These are phyloP conservation scores for Ancistrus triradiatus DNA, from an alignment of 2,113 vertebrate genomes.

Conservation along the genomic window DNA sequence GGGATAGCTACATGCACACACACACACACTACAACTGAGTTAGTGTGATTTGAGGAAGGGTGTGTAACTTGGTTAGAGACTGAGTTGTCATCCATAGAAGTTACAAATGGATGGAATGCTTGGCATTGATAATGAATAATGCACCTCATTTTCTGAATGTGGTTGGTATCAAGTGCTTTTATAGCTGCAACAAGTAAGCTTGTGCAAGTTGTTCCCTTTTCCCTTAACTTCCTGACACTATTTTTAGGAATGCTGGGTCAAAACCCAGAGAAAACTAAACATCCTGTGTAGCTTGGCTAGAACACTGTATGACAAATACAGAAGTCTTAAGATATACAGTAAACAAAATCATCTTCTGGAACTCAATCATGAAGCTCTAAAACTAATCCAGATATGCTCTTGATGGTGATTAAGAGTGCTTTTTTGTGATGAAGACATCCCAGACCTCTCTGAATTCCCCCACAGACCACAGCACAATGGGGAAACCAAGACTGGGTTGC, in stretches of 20 bases:
- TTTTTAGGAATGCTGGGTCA: no score
- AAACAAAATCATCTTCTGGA: not conserved
- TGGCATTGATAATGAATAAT: no score
- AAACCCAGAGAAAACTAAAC: not conserved
- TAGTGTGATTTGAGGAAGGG: not conserved
- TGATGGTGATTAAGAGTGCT: not conserved
- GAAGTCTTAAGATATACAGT: not conserved
- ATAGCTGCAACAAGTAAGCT: no score
- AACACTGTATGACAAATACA: not conserved
- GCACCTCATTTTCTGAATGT: no score
- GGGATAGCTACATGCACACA: slow-evolving; percentile 44
- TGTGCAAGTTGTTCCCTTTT: no score
- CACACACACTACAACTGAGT: slow-evolving; percentile 27
- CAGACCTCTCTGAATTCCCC: slow-evolving; percentile 25
- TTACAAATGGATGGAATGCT: no score
- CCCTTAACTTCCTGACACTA: no score
- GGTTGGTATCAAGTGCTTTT: no score
- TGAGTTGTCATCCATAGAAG: no score
- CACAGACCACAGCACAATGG: slow-evolving; percentile 33
- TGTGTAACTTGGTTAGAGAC: not conserved
- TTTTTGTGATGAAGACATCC: slow-evolving; percentile 21
- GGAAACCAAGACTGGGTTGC: slow-evolving; percentile 29
- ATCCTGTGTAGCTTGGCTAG: not conserved
- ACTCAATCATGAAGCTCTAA: no score
- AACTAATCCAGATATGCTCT: not conserved